These are phyloP conservation scores for Dysmachus trigonus DNA, from an alignment of 2,888 invertebrate genomes.

Conservation along the genomic window DNA sequence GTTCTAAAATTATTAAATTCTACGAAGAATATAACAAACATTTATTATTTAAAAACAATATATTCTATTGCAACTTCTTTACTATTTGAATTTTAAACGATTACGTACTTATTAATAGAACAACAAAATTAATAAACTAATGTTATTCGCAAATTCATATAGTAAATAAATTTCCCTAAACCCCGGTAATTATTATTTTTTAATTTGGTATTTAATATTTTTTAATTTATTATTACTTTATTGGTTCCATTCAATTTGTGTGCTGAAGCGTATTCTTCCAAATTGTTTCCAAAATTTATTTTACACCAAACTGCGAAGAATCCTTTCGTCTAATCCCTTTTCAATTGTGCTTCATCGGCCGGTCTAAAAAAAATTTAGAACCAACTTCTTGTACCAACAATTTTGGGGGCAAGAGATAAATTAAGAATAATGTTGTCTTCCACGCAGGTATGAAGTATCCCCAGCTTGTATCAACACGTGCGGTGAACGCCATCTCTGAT, in stretches of 20 bases:
- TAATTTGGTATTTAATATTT: neutral
- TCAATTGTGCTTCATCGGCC: neutral
- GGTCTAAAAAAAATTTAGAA: neutral
- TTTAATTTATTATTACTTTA: neutral
- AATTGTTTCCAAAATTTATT: neutral
- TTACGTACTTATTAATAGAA: neutral
- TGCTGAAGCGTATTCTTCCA: neutral
- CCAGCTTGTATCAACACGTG: constrained; percentile 70
- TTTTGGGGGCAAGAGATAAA: neutral
- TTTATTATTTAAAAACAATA: no score
- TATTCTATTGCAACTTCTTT: no score
- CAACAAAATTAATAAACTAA: neutral
- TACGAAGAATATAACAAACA: no score
- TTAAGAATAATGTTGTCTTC: constrained; percentile 28
- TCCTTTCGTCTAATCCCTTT: neutral
- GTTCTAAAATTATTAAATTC: neutral
- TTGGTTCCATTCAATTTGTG: neutral
- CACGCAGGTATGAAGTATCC: constrained; percentile 69
- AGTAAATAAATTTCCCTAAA: neutral
- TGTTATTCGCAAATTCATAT: neutral
- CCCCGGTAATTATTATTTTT: neutral
- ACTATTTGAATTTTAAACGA: no score
- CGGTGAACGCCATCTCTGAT: constrained; percentile 72
- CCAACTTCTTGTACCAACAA: neutral
- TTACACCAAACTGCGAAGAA: neutral